phyloP scores from a whole-genome alignment of 2,797 vertebrate genomes.

The Choloepus didactylus region DNA sequence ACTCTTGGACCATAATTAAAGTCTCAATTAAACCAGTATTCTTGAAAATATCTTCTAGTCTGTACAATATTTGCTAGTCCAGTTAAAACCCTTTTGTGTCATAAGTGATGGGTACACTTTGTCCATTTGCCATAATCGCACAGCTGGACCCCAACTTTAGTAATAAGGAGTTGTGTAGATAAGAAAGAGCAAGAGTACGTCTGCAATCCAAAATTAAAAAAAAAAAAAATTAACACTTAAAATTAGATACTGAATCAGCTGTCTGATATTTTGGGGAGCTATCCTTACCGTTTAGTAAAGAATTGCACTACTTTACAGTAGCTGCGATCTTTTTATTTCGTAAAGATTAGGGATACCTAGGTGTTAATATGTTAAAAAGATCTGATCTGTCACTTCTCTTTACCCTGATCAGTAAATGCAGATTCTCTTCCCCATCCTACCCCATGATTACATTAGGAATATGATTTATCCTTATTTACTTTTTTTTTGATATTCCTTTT shows the following conservation, averaged over 20 bases:
- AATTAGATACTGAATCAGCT: not conserved
- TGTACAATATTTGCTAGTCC: conserved; percentile 8
- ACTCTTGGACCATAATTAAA: conserved; percentile 13
- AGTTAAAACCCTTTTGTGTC: not conserved
- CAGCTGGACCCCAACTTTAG: not conserved
- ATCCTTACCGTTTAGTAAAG: not conserved
- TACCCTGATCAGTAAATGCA: not conserved
- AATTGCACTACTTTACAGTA: not conserved
- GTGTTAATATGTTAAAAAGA: not conserved
- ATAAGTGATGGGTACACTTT: not conserved
- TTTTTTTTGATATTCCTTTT: no score
- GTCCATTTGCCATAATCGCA: not conserved
- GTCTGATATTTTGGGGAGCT: not conserved
- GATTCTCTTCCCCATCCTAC: not conserved
- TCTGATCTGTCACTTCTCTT: not conserved
- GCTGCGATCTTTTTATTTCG: not conserved
- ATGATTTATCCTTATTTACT: not conserved
- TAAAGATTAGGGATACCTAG: not conserved
- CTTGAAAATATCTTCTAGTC: not conserved
- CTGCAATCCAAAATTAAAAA: not conserved
- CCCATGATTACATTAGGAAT: not conserved
- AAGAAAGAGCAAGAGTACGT: not conserved
- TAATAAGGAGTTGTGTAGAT: not conserved
- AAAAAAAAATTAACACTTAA: not conserved
- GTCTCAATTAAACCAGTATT: not conserved